Evolutionary conservation across 1,140 invertebrate species (phyloP), one percentile per base, ranked within the genome.

Genomic region (Liolophura sinensis): DNA sequence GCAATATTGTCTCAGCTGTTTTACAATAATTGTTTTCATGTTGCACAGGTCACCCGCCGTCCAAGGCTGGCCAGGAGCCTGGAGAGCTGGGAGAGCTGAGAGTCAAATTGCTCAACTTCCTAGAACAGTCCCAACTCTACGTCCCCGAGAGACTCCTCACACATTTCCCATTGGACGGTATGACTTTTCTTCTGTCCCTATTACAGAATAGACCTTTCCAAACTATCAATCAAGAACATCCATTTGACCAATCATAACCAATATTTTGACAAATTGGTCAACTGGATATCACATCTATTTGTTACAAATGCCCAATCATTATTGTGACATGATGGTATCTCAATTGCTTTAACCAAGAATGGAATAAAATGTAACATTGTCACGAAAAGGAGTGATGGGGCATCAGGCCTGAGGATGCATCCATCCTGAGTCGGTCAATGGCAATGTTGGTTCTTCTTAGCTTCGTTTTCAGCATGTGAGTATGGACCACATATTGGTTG

Each of bases 121-220:
- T 99, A 18, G 89, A 94, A 76, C 90, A 89, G 63, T 98, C 96
- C 0, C 83, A 88, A 27, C 83, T 91, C 75, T 98, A 97, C 76
- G 91, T 90, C 0, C 91, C 95, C 0, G 95, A 97, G 82, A 90
- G 79, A 61, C 71, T 83, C 5, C 85, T 97, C 12, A 87, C 92
- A 22, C 91, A 94, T 78, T 96, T 98, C 78, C 95, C 95, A 0
- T 89, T 89, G 66, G 90, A 96, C 78, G 88, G 89, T 89, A 78
- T 75, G 82, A 64, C 47, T 50, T 59, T 65, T 68, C 18, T 6
- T 16, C 20, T 71, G 16, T 52, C 31, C 31, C 31, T 40, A 9
- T 40, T 40, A 40, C 31, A 40, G 3, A 40, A 40, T 40, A 40
- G n/a, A n/a, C n/a, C n/a, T n/a, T n/a, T n/a, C n/a, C n/a, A n/a